Evolutionary conservation across 1,140 invertebrate species (phyloP).

Genomic region (Rhopalosiphum padi): DNA sequence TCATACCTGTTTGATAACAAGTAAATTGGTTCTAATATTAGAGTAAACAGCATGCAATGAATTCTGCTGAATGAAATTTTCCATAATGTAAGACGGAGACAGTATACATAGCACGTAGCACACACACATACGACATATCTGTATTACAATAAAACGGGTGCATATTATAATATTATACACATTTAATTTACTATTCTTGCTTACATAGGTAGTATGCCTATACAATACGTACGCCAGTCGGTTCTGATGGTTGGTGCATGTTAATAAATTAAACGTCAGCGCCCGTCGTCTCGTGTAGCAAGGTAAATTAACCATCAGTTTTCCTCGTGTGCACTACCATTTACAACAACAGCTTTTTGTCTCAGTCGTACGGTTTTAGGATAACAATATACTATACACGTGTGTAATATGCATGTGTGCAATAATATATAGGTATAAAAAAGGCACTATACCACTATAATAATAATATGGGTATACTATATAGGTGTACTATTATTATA

Average conservation of each 20-base stretch:
- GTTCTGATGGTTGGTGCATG: background rate
- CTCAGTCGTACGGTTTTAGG: background rate
- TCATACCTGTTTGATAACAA: too few species aligned
- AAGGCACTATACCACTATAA: background rate
- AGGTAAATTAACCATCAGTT: conserved; percentile 9
- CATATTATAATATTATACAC: background rate
- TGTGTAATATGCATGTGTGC: background rate
- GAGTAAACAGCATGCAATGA: too few species aligned
- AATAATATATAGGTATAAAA: background rate
- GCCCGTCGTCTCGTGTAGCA: background rate
- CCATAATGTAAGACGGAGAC: too few species aligned
- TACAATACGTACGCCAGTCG: background rate
- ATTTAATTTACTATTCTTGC: background rate
- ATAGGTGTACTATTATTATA: background rate
- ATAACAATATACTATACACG: background rate
- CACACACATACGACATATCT: background rate
- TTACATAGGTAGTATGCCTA: background rate
- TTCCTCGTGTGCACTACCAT: background rate
- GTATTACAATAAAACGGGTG: background rate
- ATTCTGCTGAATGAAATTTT: too few species aligned
- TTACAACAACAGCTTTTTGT: conserved; percentile 17
- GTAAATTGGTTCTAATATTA: too few species aligned
- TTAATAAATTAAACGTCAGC: conserved; percentile 16
- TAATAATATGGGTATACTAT: background rate
- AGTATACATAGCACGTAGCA: too few species aligned